Evolutionary conservation across 2,113 vertebrate species (phyloP).

Genomic region (Leptosomus discolor): DNA sequence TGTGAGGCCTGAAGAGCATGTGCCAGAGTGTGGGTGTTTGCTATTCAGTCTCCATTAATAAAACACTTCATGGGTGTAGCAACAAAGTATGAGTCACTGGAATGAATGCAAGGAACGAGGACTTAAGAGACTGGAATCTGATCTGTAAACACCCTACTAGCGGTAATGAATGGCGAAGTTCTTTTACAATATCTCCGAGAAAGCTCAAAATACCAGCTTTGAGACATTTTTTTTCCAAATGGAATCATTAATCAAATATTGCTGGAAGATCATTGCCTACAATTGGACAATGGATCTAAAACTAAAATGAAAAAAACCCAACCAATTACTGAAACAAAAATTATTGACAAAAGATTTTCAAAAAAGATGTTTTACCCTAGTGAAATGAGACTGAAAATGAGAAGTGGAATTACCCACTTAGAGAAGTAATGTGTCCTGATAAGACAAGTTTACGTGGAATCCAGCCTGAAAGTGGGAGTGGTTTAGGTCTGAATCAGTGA

Average conservation of each 20-base stretch:
- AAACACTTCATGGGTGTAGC: not conserved
- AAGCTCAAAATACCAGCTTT: not conserved
- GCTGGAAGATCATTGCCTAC: not conserved
- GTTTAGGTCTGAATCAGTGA: not conserved
- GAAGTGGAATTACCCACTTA: not conserved
- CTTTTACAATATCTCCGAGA: not conserved
- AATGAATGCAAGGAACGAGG: not conserved
- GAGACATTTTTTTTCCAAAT: not conserved
- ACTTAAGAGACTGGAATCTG: not conserved
- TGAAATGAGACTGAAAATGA: not conserved
- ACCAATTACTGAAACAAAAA: not conserved
- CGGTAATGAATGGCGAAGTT: not conserved
- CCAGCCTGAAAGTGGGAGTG: not conserved
- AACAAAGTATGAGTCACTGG: not conserved
- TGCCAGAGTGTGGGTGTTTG: not conserved
- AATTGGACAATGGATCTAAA: not conserved
- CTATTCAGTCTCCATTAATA: not conserved
- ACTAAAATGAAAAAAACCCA: not conserved
- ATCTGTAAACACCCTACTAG: not conserved
- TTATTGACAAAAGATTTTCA: not conserved
- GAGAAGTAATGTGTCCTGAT: not conserved
- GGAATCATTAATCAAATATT: not conserved
- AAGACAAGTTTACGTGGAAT: fast-evolving
- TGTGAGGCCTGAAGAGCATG: not conserved
- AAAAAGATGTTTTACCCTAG: not conserved